Evolutionary conservation across 2,113 vertebrate genomes (phyloP), one percentile per base, ranked within the genome.

Genomic region (Epinephelus fuscoguttatus): DNA sequence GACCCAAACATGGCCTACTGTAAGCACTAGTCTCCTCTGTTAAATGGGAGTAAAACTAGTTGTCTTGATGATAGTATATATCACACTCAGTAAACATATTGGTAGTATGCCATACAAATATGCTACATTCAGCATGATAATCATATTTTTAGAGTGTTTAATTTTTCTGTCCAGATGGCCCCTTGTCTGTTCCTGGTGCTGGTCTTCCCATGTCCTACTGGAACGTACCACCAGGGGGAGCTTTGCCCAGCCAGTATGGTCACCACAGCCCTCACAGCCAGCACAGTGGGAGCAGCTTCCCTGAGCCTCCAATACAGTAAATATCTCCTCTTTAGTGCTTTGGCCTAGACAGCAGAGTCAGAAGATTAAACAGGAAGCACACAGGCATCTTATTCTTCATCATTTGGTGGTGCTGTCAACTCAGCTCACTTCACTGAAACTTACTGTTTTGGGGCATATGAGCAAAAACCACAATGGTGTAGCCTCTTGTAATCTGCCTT

Each of bases 1-100:
- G 96, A 97, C 85, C 96, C 97, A 30, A 93, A 69, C 91, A 93
- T 95, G 83, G 93, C 96, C 33, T 96, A 95, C 60, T 96, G 98
- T 99, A 94, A 97, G 97, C 92, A 47, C 9, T 1, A 1, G 1
- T 67, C 18, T 68, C 47, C 15, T 75, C 37, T 67, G 4, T 61
- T 37, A 27, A 59, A 61, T 1, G 2, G 17, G 1, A 49, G 15
- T 33, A 15, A n/a, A 66, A 45, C 12, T 0, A n/a, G 8, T 19
- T 50, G 27, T 45, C 14, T 27, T 8, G 12, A 27, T 13, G 12
- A 52, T 2, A 0, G 0, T 50, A 37, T 37, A 10, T 3, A 0
- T 42, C 40, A 37, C 21, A 8, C 12, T 4, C 2, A 15, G n/a
- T 53, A 18, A 33, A 56, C n/a, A 17, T 18, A 19, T 56, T 45